A percentile compares a stretch with the other conserved stretches of the same genome.
phyloP scores from a whole-genome alignment of 2,888 invertebrate genomes.

The Eupithecia inturbata region DNA sequence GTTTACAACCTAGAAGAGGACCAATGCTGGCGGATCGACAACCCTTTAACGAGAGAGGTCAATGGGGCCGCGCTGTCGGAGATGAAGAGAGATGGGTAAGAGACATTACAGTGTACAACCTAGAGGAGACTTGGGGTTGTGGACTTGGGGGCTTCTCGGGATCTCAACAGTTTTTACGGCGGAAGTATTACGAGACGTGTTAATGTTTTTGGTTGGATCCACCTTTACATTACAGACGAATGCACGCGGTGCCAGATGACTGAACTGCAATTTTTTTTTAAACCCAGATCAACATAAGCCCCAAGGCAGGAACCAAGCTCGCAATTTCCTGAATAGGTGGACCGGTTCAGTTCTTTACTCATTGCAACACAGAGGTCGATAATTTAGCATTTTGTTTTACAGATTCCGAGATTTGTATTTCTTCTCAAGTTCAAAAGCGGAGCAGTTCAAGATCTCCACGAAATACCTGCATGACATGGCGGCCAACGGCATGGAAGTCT shows the following conservation, averaged over 20 bases:
- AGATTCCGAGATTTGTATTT: slow-evolving; percentile 82
- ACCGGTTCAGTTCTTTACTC: background rate
- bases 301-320: too few relatives aligned
- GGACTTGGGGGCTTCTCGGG: too few relatives aligned
- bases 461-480: slow-evolving; percentile 86
- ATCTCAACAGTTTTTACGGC: too few relatives aligned
- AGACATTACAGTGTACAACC: slow-evolving; percentile 86
- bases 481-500: slow-evolving; percentile 83
- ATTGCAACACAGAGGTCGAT: background rate
- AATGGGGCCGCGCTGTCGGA: slow-evolving; percentile 86
- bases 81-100: slow-evolving; percentile 72
- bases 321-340: too few relatives aligned
- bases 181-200: too few relatives aligned
- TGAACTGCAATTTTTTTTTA: too few relatives aligned
- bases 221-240: too few relatives aligned
- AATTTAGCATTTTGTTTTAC: background rate
- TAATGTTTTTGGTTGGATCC: too few relatives aligned
- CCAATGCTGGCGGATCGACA: slow-evolving; percentile 89
- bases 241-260: too few relatives aligned
- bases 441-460: slow-evolving; percentile 90
- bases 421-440: slow-evolving; percentile 86
- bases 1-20: slow-evolving; percentile 87
- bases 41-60: slow-evolving; percentile 79
- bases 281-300: background rate
- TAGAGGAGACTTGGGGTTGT: slow-evolving; percentile 74